Evolutionary conservation across 1,140 invertebrate species (phyloP).

Genomic region (Zaprionus davidi): DNA sequence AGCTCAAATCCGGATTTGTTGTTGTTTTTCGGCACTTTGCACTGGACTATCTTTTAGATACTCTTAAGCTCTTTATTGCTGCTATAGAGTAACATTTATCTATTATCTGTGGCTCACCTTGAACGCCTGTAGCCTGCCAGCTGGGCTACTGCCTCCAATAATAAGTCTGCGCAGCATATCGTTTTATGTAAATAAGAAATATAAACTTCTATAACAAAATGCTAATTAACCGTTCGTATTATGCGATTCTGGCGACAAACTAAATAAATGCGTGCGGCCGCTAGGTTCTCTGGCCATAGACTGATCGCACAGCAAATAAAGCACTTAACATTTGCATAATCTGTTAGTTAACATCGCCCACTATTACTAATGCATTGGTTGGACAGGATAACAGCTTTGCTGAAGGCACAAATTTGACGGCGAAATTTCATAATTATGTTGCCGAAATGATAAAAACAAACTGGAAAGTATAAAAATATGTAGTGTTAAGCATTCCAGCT

Average conservation of each 20-base stretch:
- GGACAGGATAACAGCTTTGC: background rate
- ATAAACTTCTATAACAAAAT: background rate
- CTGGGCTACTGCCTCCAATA: constrained; percentile 10
- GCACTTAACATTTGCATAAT: constrained; percentile 4
- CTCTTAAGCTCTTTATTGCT: background rate
- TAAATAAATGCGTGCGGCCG: background rate
- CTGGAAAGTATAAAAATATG: background rate
- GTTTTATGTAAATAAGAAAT: constrained; percentile 2
- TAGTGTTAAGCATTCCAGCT: background rate
- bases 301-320: background rate
- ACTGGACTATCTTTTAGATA: background rate
- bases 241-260: background rate
- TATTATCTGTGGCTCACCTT: constrained; percentile 40
- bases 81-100: background rate
- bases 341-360: constrained; percentile 15
- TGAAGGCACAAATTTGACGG: background rate
- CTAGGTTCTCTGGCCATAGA: background rate
- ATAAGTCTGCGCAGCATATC: constrained; percentile 49
- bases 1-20: background rate
- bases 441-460: constrained; percentile 4
- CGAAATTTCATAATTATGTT: background rate
- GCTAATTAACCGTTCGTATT: background rate
- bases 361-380: background rate
- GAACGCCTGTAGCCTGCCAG: constrained; percentile 24
- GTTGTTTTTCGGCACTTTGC: constrained; percentile 1